Conservation (phyloP, 2,797 vertebrate species). For the Megalops cyprinoides region DNA sequence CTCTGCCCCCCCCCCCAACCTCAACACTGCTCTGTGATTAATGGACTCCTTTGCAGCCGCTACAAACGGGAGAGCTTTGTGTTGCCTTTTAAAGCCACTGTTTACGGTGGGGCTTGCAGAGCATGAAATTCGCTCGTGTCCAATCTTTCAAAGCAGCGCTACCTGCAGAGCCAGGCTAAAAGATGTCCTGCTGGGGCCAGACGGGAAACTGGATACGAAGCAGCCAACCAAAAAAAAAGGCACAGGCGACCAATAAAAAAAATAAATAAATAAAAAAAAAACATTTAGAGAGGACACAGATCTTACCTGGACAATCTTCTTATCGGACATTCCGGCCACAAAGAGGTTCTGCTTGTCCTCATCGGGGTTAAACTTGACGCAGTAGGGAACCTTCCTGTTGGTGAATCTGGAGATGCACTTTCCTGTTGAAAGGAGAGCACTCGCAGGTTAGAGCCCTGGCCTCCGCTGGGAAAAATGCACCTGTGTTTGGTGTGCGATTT, state of each 20-base stretch:
- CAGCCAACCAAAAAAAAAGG: not conserved
- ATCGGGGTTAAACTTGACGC: conserved; percentile 98
- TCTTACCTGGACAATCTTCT: conserved; percentile 96
- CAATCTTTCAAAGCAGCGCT: conserved; percentile 32
- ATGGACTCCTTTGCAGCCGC: conserved; percentile 47
- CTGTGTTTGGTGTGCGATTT: not conserved
- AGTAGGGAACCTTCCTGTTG: conserved; percentile 96
- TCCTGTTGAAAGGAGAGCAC: conserved; percentile 68
- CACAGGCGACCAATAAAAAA: not conserved
- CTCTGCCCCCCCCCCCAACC: not conserved
- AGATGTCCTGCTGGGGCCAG: not conserved
- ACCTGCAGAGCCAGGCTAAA: not conserved
- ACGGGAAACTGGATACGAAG: not conserved
- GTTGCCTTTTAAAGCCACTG: not conserved
- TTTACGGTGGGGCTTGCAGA: conserved; percentile 9
- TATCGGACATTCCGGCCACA: conserved; percentile 98
- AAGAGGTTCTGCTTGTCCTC: conserved; percentile 97
- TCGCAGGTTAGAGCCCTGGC: not conserved
- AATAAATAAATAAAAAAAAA: not conserved
- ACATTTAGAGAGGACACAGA: not conserved
- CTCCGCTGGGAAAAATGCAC: not conserved
- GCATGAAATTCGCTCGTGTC: conserved; percentile 41
- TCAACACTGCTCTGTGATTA: conserved; percentile 51
- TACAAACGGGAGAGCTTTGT: conserved; percentile 12
- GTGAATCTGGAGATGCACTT: conserved; percentile 94